These are phyloP conservation scores for Drosophila melanogaster DNA, from an alignment of 1,140 invertebrate genomes.

Conservation along the genomic window Release_6_plus_ISO1_MT NC_004354.4:13778501-13779000, in stretches of 20 bases:
- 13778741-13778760: slow-evolving; percentile 16
- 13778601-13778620: slow-evolving; percentile 5
- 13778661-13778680: not conserved
- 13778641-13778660: not conserved
- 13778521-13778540: too few relatives aligned
- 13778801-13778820: not conserved
- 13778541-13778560: not conserved
- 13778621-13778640: too few relatives aligned
- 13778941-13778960: slow-evolving; percentile 55
- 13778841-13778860: slow-evolving; percentile 6
- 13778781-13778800: slow-evolving; percentile 68
- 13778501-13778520: not conserved
- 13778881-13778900: slow-evolving; percentile 9
- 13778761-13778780: slow-evolving; percentile 61
- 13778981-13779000: slow-evolving; percentile 22
- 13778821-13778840: not conserved
- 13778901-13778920: slow-evolving; percentile 27
- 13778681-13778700: not conserved
- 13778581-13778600: not conserved
- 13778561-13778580: not conserved
- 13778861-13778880: slow-evolving; percentile 5
- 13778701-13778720: not conserved
- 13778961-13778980: slow-evolving; percentile 22
- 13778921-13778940: slow-evolving; percentile 54
- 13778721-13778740: slow-evolving; percentile 7